Conservation (phyloP, 2,888 invertebrate genomes). For the Celastrina argiolus region DNA sequence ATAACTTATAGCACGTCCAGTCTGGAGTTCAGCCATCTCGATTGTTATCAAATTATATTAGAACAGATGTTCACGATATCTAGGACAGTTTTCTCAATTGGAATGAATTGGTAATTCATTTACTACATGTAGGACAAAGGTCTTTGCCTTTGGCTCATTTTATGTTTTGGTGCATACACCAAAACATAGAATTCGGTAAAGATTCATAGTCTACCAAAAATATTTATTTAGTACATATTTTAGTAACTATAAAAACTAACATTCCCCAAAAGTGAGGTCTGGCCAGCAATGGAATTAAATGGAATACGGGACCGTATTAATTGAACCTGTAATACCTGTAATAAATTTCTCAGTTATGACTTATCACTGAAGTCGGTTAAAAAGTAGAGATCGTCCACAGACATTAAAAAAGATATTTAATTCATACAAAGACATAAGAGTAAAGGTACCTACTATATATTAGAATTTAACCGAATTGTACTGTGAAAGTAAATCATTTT, state of each 20-base stretch:
- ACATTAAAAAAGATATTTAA: not conserved
- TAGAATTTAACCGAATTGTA: conserved; percentile 21
- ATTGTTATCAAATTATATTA: conserved; percentile 12
- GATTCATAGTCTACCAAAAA: too few relatives aligned
- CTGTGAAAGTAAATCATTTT: conserved; percentile 22
- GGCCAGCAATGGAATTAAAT: too few relatives aligned
- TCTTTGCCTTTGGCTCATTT: not conserved
- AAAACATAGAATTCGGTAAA: too few relatives aligned
- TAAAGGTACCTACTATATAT: not conserved
- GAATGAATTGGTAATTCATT: conserved; percentile 19
- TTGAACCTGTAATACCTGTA: too few relatives aligned
- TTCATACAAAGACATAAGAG: not conserved
- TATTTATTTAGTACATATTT: too few relatives aligned
- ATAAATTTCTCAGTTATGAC: too few relatives aligned
- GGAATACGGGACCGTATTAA: too few relatives aligned
- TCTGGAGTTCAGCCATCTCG: not conserved
- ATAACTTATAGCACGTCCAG: not conserved
- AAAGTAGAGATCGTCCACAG: too few relatives aligned
- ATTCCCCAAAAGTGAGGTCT: too few relatives aligned
- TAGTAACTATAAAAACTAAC: too few relatives aligned
- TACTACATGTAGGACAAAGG: conserved; percentile 13
- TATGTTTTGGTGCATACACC: too few relatives aligned
- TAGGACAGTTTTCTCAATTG: conserved; percentile 20
- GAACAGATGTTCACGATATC: conserved; percentile 20
- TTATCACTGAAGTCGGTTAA: too few relatives aligned